Base-by-base conservation (phyloP, 2,797 vertebrate genomes). In the Sebastes hubbsi region DNA sequence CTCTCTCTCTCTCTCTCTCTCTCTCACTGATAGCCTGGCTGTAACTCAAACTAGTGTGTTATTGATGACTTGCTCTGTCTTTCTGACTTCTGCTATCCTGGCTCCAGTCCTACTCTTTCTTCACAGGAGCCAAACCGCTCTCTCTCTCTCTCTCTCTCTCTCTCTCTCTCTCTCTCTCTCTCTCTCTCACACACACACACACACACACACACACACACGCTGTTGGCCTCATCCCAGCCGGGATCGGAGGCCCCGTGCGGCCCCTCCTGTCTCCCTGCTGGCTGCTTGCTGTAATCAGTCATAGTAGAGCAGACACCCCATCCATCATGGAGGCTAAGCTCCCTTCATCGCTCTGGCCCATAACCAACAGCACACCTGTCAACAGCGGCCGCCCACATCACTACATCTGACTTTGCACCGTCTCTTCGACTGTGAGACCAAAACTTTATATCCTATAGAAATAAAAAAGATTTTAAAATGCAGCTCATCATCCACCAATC, bases 281-380 rank as follows among this genome's bases (percentile, higher is more conserved):
- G 83, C 83, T 86, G 80, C 84, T 88, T 76, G 82, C 85, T 93
- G 88, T 92, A 93, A 93, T 91, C 92, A 91, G 87, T 93, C 92
- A 93, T 79, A 82, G 85, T 62, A 6, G 73, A 83, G 86, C 77
- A 65, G 88, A 88, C 89, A 88, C 77, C 30, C 70, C 89, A 93
- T 93, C 87, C 91, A 92, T 94, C 92, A 92, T 22, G 42, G 75
- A 72, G 81, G 85, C 85, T 90, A 85, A 90, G 90, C 84, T 87
- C 76, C 89, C 85, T 85, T 91, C 90, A 93, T 88, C 30, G 46
- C 84, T 79, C 72, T 82, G 89, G 81, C 88, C 84, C 59, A 8
- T 69, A 90, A 87, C 83, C 83, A 59, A 81, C 71, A 87, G 79
- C 80, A 69, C 76, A 87, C 87, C 87, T 80, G 86, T 89, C 82